phyloP scores from a whole-genome alignment of 1,140 invertebrate genomes.

The Patella vulgata region DNA sequence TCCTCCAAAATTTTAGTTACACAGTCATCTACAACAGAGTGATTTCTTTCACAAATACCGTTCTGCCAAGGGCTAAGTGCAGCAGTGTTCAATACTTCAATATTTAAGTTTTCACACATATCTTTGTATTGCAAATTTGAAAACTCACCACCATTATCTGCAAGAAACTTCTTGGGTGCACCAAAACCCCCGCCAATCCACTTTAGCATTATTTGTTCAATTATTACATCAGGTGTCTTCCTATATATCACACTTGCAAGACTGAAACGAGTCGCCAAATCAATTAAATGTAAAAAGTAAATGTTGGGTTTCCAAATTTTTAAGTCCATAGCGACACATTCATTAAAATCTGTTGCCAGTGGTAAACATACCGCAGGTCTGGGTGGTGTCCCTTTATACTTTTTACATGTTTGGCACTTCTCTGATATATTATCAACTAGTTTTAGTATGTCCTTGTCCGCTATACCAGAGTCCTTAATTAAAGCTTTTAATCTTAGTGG shows the following conservation, averaged over 20 bases:
- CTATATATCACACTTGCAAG: background rate
- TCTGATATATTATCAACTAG: background rate
- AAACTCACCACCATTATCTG: background rate
- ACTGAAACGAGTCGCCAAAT: constrained; percentile 1
- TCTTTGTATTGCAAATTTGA: background rate
- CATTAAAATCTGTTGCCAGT: constrained; percentile 15
- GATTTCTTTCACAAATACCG: constrained; percentile 5
- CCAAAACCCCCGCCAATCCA: constrained; percentile 6
- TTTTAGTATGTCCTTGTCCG: background rate
- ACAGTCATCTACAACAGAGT: constrained; percentile 4
- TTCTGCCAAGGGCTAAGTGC: constrained; percentile 6
- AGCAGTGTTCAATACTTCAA: background rate
- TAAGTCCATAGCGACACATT: constrained; percentile 8
- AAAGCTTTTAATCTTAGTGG: background rate
- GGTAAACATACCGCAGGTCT: constrained; percentile 6
- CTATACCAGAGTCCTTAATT: background rate
- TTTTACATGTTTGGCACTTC: constrained; percentile 4
- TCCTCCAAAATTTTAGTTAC: constrained; percentile 7
- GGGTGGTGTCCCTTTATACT: constrained; percentile 1
- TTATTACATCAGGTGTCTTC: constrained; percentile 2
- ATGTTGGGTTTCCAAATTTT: background rate
- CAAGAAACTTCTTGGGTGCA: background rate
- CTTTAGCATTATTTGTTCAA: background rate
- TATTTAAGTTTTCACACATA: constrained; percentile 5
- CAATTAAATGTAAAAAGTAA: constrained; percentile 5